These are phyloP conservation scores for Encarsia formosa DNA, from an alignment of 2,888 invertebrate species.

Conservation along the genomic window DNA sequence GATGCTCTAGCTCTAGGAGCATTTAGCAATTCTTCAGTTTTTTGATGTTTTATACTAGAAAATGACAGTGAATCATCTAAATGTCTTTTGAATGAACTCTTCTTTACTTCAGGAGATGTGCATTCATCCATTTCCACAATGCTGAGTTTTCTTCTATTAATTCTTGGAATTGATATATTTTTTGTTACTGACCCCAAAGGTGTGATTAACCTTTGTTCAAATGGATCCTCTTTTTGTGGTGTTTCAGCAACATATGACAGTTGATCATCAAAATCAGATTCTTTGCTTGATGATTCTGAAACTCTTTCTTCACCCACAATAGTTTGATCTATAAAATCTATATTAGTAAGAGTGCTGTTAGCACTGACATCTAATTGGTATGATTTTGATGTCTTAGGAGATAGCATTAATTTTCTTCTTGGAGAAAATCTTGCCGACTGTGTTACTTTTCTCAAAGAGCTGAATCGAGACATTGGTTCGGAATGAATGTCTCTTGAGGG, in stretches of 20 bases:
- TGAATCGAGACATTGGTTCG: constrained; percentile 33
- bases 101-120: constrained; percentile 36
- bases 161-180: constrained; percentile 34
- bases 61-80: constrained; percentile 28
- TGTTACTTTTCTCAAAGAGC: constrained; percentile 33
- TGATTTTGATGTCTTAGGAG: constrained; percentile 25
- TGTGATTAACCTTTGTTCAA: constrained; percentile 36
- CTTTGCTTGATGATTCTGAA: constrained; percentile 40
- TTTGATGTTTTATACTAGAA: constrained; percentile 33
- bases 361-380: constrained; percentile 6
- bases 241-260: constrained; percentile 34
- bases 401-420: constrained; percentile 27
- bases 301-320: constrained; percentile 28
- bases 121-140: constrained; percentile 28
- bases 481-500: constrained; percentile 4
- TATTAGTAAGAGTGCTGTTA: constrained; percentile 7
- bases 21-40: constrained; percentile 31
- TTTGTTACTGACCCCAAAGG: constrained; percentile 40
- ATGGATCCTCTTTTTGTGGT: constrained; percentile 35
- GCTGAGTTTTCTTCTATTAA: constrained; percentile 38
- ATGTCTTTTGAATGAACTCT: constrained; percentile 34
- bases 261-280: constrained; percentile 30
- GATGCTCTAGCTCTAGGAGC: constrained; percentile 42
- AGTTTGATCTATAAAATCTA: constrained; percentile 21
- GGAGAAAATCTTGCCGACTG: constrained; percentile 36